phyloP scores from a whole-genome alignment of 2,888 invertebrate species.

The Sesia apiformis region DNA sequence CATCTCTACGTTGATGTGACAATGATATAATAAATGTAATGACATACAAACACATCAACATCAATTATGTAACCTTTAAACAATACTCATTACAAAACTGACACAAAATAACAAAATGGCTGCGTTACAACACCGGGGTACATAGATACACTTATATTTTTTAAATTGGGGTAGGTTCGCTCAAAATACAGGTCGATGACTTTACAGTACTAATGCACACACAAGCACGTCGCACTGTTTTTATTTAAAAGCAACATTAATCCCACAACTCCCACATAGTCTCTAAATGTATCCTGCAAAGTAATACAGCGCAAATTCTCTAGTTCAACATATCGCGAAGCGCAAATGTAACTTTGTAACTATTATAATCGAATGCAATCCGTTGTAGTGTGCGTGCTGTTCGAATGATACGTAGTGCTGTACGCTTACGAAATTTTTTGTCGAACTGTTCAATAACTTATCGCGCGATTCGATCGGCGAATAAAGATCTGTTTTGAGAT shows the following conservation, averaged over 20 bases:
- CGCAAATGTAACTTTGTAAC: conserved; percentile 23
- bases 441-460: conserved; percentile 32
- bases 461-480: conserved; percentile 17
- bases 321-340: conserved; percentile 2
- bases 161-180: conserved; percentile 64
- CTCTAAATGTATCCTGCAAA: background rate
- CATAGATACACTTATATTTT: conserved; percentile 28
- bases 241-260: conserved; percentile 7
- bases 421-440: conserved; percentile 44
- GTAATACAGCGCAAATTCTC: background rate
- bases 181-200: conserved; percentile 59
- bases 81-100: conserved; percentile 1
- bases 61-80: background rate
- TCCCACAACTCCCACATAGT: background rate
- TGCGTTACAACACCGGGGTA: conserved; percentile 21
- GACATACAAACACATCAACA: no score
- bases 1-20: no score
- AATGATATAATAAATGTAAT: no score
- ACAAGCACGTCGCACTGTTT: conserved; percentile 22
- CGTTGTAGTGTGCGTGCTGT: conserved; percentile 39
- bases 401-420: conserved; percentile 52
- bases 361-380: conserved; percentile 44
- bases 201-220: conserved; percentile 25
- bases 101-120: conserved; percentile 17
- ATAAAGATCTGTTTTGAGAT: conserved; percentile 26